Conservation (phyloP, 2,113 vertebrate species). For the Syngnathoides biaculeatus region DNA sequence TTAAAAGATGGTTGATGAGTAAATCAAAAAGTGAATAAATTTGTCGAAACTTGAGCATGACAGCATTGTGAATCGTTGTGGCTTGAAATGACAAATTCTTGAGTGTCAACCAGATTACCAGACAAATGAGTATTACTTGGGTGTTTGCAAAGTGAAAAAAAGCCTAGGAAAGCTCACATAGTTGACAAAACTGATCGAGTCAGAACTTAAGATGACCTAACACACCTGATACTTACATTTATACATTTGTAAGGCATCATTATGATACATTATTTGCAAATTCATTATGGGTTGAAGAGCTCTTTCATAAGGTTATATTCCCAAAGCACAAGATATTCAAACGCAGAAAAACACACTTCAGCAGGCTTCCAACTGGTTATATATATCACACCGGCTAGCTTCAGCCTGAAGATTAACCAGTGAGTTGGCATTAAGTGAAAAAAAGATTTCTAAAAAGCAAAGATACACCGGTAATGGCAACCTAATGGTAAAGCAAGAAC, state of each 20-base stretch:
- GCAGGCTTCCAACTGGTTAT: neutral
- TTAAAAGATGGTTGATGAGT: too few species aligned
- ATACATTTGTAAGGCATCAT: neutral
- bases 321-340: neutral
- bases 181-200: constrained; percentile 34
- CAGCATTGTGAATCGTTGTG: neutral
- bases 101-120: neutral
- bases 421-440: neutral
- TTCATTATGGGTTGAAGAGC: neutral
- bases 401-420: neutral
- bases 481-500: neutral
- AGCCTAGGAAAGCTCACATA: constrained; percentile 35
- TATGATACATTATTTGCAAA: neutral
- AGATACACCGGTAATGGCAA: neutral
- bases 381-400: neutral
- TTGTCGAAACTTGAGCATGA: neutral
- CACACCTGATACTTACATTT: neutral
- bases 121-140: constrained; percentile 11
- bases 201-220: neutral
- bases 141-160: constrained; percentile 24
- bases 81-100: constrained; percentile 9
- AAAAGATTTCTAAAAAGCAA: neutral
- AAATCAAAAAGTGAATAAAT: neutral
- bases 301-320: too few species aligned
- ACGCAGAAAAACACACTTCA: neutral